Percentiles rank a stretch among this genome's conserved stretches.
These are phyloP conservation scores for Numenius arquata DNA, from an alignment of 2,113 vertebrate species.

Conservation along the genomic window DNA sequence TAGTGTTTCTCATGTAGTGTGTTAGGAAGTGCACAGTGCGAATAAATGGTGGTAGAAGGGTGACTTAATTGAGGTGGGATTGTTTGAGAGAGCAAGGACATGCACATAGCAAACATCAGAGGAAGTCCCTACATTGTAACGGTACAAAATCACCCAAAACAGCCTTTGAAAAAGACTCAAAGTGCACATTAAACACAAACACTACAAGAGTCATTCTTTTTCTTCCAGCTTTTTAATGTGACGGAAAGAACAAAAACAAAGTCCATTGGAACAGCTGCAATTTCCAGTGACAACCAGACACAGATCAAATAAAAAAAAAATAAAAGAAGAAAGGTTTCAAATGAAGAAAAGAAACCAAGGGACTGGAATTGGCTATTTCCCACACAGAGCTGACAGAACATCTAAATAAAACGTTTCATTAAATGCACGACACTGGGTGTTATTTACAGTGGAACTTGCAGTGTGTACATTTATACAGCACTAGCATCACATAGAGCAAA, in stretches of 20 bases:
- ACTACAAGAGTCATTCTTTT: not conserved
- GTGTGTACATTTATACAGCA: not conserved
- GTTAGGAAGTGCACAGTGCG: not conserved
- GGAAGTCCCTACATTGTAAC: not conserved
- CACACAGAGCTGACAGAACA: not conserved
- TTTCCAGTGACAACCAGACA: slow-evolving; percentile 39
- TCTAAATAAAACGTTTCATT: slow-evolving; percentile 14
- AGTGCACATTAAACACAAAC: not conserved
- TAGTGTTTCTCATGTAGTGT: not conserved
- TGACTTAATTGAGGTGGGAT: not conserved
- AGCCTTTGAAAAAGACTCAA: not conserved
- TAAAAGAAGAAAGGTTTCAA: not conserved
- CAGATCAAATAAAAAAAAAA: slow-evolving; percentile 3
- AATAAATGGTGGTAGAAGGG: not conserved
- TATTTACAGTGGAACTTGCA: slow-evolving; percentile 49
- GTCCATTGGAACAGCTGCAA: slow-evolving; percentile 17
- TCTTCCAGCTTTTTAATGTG: slow-evolving; percentile 51
- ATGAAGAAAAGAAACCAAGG: not conserved
- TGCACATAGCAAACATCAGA: not conserved
- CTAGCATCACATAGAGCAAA: not conserved
- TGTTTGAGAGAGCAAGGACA: not conserved
- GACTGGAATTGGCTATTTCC: slow-evolving; percentile 27
- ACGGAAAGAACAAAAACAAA: slow-evolving; percentile 41
- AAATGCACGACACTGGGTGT: not conserved
- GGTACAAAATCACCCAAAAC: not conserved